A percentile compares a stretch with the other conserved stretches of the same genome.
phyloP scores from a whole-genome alignment of 2,797 vertebrate species.

The Microchirus variegatus region DNA sequence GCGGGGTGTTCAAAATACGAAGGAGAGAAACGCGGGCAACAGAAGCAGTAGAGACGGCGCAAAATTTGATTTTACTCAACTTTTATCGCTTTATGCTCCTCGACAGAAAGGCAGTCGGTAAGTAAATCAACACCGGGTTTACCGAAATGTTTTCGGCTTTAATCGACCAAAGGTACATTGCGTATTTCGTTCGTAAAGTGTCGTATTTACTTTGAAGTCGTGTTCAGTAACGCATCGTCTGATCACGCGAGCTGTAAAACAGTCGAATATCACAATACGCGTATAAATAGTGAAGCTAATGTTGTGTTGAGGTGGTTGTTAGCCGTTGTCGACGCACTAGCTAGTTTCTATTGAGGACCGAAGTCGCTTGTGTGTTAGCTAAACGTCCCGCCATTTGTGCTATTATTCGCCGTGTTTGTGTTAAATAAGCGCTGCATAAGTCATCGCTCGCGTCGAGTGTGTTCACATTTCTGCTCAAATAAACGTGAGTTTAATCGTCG shows the following conservation, averaged over 20 bases:
- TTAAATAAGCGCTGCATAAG: neutral
- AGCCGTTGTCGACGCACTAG: neutral
- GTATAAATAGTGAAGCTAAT: neutral
- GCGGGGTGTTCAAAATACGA: slow-evolving; percentile 68
- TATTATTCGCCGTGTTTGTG: neutral
- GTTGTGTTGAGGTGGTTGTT: fast-evolving
- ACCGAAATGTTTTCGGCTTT: neutral
- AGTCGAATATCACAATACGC: neutral
- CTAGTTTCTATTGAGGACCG: neutral
- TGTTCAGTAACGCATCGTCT: neutral
- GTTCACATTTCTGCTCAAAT: neutral
- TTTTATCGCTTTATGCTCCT: neutral
- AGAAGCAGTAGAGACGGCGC: too few relatives aligned
- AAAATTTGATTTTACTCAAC: neutral
- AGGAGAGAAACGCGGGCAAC: slow-evolving; percentile 52
- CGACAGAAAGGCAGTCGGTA: slow-evolving; percentile 15
- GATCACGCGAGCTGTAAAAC: neutral
- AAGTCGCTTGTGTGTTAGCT: neutral
- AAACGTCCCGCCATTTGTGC: slow-evolving; percentile 60
- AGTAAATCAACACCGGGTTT: neutral
- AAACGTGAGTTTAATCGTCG: neutral
- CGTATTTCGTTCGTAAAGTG: neutral
- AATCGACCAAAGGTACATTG: too few relatives aligned
- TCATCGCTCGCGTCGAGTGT: too few relatives aligned
- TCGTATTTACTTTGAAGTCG: neutral